Base-by-base conservation (phyloP, 2,113 vertebrate species). In the Peromyscus maniculatus region DNA sequence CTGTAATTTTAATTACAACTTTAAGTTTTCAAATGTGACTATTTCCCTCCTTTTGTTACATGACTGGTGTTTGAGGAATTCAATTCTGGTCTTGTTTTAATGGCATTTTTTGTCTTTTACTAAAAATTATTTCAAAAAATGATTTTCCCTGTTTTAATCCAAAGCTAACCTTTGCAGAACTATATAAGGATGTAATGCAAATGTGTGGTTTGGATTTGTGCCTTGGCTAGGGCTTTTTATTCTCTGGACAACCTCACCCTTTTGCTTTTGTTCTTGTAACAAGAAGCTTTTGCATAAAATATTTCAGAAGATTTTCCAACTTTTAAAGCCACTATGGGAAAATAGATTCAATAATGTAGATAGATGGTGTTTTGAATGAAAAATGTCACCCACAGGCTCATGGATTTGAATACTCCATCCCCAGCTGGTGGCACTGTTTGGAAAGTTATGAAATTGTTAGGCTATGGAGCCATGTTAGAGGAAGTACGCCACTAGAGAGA, bases 91-190 rank as follows among this genome's bases (percentile, higher is more conserved):
- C 67, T 94, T 67, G 2, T 10, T 74, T 57, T 57, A 26, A 88
- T 9, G 86, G 12, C 36, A 74, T 74, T 78, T 75, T 91, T 91
- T 62, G 74, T 69, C 12, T 92, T 91, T 94, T n/a, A 87, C 16
- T 80, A 39, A 69, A 78, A 93, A 64, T 5, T 66, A 78, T n/a
- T 77, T 74, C 9, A 16, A 96, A 94, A n/a, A 46, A 24, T 92
- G 1, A 28, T 10, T 49, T 89, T 87, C 52, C 49, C 39, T 4
- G 49, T 89, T 52, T 67, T 49, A 91, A 84, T 26, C 69, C 79
- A 93, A 86, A 52, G 11, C 15, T 46, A 92, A 62, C 19, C 46
- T 87, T 91, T 77, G 28, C 64, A 80, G 24, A 78, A 94, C 1
- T 43, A 22, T 31, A 5, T 15, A 80, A 69, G n/a, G 22, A 31